Evolutionary conservation across 64 coral and sea anemone species (phyloP), one percentile per base, ranked within the genome.

Genomic region (Montipora cactus): DNA sequence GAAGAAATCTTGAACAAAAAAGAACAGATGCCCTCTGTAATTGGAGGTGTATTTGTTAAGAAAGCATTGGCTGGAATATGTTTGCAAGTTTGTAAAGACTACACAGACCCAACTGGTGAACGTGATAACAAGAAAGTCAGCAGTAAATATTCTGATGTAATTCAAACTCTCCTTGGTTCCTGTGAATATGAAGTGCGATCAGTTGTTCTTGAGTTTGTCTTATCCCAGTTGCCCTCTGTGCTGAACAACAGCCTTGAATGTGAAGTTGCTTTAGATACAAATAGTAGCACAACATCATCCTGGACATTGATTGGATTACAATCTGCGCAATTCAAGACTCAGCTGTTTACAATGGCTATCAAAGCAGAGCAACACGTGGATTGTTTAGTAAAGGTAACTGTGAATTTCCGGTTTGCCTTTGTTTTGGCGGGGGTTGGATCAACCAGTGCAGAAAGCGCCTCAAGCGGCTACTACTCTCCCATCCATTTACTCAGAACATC

Each of bases 151-250:
- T 76, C 47, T 58, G 87, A 93, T 10, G 91, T 93, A 3, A 79
- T 87, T 8, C 20, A 49, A 69, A 14, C 23, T 62, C 82, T 93
- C 0, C n/a, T 93, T 7, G 49, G 49, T 14, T 93, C 91, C 21
- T 76, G 19, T 28, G 91, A 93, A 66, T 87, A 87, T 57, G 91
- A 93, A 87, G 91, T 93, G 2, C 91, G 91, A 75, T 58, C 86
- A 19, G 81, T 48, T 85, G 74, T 84, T 45, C 91, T 93, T 7
- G 71, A 87, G 62, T 81, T 82, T 73, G 15, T 91, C 45, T 37
- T 59, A 25, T 53, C 79, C 21, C 68, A 59, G 10, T 62, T 88
- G 3, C 50, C 71, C 6, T 77, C 69, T 68, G 58, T 45, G 0
- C 18, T 14, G 46, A 23, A 66, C 44, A 73, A 37, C n/a, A 57